These are phyloP conservation scores for Hydrotaea diabolus DNA, from an alignment of 2,888 invertebrate genomes.

Conservation along the genomic window DNA sequence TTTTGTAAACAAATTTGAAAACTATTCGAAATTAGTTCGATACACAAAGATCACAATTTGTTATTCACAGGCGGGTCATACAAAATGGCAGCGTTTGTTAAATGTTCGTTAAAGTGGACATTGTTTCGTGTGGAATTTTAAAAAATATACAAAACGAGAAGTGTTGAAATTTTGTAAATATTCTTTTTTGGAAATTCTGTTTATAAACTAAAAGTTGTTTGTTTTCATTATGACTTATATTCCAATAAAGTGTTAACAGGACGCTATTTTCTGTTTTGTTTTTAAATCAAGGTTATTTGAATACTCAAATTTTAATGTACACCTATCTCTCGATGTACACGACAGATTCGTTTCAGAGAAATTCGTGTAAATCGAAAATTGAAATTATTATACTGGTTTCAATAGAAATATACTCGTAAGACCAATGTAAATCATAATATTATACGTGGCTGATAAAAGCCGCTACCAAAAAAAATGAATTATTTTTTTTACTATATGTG, in stretches of 20 bases:
- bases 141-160: background rate
- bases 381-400: too few relatives aligned
- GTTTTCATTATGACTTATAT: background rate
- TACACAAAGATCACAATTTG: background rate
- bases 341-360: too few relatives aligned
- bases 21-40: slow-evolving; percentile 22
- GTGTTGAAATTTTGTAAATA: background rate
- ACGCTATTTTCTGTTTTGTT: background rate
- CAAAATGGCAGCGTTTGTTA: background rate
- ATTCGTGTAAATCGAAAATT: too few relatives aligned
- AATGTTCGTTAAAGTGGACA: background rate
- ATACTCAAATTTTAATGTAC: background rate
- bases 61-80: background rate
- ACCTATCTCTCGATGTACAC: too few relatives aligned
- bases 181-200: background rate
- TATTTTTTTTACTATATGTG: too few relatives aligned
- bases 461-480: too few relatives aligned
- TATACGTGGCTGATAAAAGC: too few relatives aligned
- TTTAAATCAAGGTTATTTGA: slow-evolving; percentile 2
- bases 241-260: background rate
- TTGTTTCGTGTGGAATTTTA: background rate
- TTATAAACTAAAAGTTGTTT: background rate
- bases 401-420: too few relatives aligned
- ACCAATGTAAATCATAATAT: too few relatives aligned
- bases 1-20: slow-evolving; percentile 34